Evolutionary conservation across 1,140 invertebrate species (phyloP).

Genomic region (Chionoecetes opilio): DNA sequence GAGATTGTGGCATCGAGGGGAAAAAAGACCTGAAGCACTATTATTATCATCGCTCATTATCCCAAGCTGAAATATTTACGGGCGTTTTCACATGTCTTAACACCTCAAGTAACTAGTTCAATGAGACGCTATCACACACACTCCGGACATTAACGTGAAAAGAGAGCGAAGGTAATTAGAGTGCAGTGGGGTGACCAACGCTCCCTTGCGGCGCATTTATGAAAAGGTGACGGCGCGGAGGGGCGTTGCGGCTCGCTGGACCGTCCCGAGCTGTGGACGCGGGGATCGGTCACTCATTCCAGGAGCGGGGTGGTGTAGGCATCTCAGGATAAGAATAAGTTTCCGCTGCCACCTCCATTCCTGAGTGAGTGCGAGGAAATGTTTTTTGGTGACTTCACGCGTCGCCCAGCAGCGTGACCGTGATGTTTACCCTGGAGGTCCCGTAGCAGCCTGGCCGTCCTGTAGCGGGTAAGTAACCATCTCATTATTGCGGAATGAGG

Average conservation of each 20-base stretch:
- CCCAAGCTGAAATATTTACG: background rate
- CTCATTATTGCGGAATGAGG: background rate
- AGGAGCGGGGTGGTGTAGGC: too few species aligned
- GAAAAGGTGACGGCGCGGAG: background rate
- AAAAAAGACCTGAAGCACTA: background rate
- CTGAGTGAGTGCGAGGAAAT: too few species aligned
- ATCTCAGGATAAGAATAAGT: too few species aligned
- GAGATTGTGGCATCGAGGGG: background rate
- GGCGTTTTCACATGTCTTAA: background rate
- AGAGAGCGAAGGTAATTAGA: background rate
- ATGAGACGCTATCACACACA: constrained; percentile 16
- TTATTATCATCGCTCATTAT: background rate
- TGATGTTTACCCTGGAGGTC: too few species aligned
- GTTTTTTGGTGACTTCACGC: too few species aligned
- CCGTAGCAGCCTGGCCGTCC: background rate
- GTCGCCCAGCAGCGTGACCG: too few species aligned
- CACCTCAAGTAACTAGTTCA: background rate
- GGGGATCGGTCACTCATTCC: too few species aligned
- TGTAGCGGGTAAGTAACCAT: background rate
- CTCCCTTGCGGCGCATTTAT: background rate
- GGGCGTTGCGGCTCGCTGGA: background rate
- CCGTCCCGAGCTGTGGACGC: too few species aligned
- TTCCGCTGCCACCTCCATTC: too few species aligned
- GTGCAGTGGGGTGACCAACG: background rate
- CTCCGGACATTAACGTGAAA: background rate